These are phyloP conservation scores for Alcis repandata DNA, from an alignment of 2,888 invertebrate genomes.

Conservation along the genomic window DNA sequence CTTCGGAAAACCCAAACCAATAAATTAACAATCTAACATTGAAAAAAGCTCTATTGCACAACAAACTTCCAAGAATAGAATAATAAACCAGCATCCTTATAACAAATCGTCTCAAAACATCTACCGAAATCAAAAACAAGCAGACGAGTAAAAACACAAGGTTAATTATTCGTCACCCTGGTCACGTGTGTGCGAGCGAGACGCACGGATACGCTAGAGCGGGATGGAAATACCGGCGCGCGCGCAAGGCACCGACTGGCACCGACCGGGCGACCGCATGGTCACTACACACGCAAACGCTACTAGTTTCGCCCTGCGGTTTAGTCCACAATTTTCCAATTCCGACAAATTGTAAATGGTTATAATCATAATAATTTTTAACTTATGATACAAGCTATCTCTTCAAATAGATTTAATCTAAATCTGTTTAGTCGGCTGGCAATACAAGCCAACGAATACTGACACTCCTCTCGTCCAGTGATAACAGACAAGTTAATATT, in stretches of 20 bases:
- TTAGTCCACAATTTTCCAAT: neutral
- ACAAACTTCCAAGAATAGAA: conserved; percentile 26
- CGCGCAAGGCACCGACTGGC: conserved; percentile 72
- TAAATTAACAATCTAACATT: too few species aligned
- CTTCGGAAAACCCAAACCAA: too few species aligned
- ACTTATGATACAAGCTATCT: neutral
- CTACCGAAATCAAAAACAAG: conserved; percentile 29
- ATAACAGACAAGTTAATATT: conserved; percentile 36
- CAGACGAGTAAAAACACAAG: conserved; percentile 52
- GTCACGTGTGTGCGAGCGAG: conserved; percentile 53
- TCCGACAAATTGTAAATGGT: neutral
- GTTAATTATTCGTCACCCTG: conserved; percentile 43
- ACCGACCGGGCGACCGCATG: conserved; percentile 51
- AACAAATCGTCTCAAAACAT: conserved; percentile 11
- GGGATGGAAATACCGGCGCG: conserved; percentile 51
- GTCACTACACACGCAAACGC: neutral
- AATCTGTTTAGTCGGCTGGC: neutral
- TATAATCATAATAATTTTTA: neutral
- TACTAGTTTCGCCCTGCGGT: neutral
- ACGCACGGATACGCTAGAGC: conserved; percentile 38
- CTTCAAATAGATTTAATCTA: neutral
- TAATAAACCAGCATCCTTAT: conserved; percentile 13
- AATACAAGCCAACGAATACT: too few species aligned
- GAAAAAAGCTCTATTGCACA: conserved; percentile 6
- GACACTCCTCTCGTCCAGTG: too few species aligned